Base-by-base conservation (phyloP, 2,797 vertebrate species). In the Anguilla marmorata region DNA sequence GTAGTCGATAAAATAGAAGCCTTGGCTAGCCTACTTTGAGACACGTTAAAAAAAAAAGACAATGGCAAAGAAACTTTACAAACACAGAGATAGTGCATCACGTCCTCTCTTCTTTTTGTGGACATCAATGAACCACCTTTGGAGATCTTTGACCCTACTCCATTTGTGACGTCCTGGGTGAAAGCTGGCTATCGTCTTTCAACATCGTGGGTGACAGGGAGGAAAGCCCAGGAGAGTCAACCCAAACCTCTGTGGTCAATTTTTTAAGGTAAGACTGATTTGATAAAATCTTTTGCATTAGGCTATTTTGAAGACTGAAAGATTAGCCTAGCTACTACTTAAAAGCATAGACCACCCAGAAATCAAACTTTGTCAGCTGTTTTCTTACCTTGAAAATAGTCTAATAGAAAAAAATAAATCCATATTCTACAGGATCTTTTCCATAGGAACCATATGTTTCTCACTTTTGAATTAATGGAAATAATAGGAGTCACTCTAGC, bases 61-160 rank as follows among this genome's bases (percentile, higher is more conserved):
- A 41, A 41, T 41, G 37, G 37, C 37, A 41, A 41, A 41, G 37
- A 41, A 41, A 41, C 37, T 41, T 41, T 41, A 41, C 37, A 41
- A 41, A 41, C 37, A 41, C 37, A 41, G 37, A 41, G 37, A 41
- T 3, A 41, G 2, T 41, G 2, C 37, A 41, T 41, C 37, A 41
- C 37, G 74, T 88, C 83, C 63, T 87, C 86, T 69, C 83, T 88
- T 90, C 45, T 86, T 87, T 89, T 89, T 87, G 86, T 89, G 79
- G 86, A 87, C 86, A 63, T 89, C 54, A 89, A 89, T 87, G 86
- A 69, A 69, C 88, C 88, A 84, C 85, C 66, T 84, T 86, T 86
- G 80, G 80, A 89, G 88, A 60, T 87, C 86, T 87, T 89, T 85
- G 82, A 89, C 86, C 63, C 86, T 85, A 76, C 63, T 76, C 86